Conservation (phyloP, 53 echinoderm and acorn worm species). For the Luidia sarsii region DNA sequence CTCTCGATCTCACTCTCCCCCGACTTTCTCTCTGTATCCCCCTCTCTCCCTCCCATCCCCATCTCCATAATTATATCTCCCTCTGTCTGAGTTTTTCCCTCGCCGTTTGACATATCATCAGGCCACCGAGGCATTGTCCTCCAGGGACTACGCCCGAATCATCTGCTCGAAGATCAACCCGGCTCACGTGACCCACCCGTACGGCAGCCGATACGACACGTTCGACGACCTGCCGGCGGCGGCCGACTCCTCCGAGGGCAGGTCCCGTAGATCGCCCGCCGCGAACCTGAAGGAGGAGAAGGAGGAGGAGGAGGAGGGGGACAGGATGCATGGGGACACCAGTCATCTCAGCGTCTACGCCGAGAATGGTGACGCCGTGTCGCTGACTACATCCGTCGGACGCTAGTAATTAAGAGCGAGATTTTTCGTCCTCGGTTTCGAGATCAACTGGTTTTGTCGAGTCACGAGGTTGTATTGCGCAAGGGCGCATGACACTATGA, state of each 20-base stretch:
- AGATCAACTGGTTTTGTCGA: not conserved
- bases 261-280: too few relatives aligned
- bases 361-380: slow-evolving; percentile 75
- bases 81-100: too few relatives aligned
- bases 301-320: not conserved
- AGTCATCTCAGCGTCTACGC: slow-evolving; percentile 69
- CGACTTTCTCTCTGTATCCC: too few relatives aligned
- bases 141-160: slow-evolving; percentile 40
- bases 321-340: slow-evolving; percentile 53
- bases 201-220: slow-evolving; percentile 28
- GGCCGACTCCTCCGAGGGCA: not conserved
- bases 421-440: not conserved
- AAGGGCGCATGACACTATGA: too few relatives aligned
- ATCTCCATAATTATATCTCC: too few relatives aligned
- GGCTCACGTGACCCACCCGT: slow-evolving; percentile 28
- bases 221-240: not conserved
- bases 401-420: slow-evolving; percentile 55
- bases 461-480: too few relatives aligned
- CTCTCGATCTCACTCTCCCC: too few relatives aligned
- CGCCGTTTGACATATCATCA: too few relatives aligned
- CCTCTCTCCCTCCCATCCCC: too few relatives aligned
- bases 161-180: slow-evolving; percentile 58
- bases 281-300: not conserved
- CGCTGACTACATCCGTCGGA: slow-evolving; percentile 66
- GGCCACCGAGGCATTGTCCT: slow-evolving; percentile 38